A percentile compares a stretch with the other conserved stretches of the same genome.
Conservation (phyloP, 2,113 vertebrate genomes). For the Talpa occidentalis region DNA sequence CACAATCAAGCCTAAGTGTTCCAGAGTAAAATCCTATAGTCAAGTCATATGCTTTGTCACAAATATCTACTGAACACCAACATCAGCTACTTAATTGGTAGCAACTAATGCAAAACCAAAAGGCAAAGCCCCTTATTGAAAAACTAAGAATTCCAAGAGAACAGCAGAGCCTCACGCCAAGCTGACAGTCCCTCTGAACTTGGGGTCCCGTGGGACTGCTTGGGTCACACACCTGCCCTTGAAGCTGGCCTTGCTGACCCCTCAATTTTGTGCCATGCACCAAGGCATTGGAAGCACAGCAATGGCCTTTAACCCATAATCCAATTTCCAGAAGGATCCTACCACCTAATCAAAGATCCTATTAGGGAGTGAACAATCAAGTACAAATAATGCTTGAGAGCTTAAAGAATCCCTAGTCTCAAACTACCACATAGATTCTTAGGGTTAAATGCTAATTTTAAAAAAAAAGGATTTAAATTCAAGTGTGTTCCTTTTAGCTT, state of each 20-base stretch:
- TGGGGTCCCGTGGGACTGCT: neutral
- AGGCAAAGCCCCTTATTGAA: neutral
- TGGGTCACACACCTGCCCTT: accelerated
- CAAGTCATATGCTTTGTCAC: constrained; percentile 4
- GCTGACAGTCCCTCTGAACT: neutral
- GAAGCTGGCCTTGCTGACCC: neutral
- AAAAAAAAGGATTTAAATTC: neutral
- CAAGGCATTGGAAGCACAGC: neutral
- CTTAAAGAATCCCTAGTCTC: neutral
- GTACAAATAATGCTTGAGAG: neutral
- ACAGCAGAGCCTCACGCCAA: neutral
- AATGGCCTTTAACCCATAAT: neutral
- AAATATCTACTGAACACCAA: neutral
- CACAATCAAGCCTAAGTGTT: neutral
- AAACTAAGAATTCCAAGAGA: neutral
- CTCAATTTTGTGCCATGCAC: neutral
- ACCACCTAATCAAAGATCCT: neutral
- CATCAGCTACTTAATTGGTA: neutral
- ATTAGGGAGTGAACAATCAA: neutral
- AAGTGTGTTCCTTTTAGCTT: neutral
- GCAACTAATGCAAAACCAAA: neutral
- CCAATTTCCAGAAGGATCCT: neutral
- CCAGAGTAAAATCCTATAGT: neutral
- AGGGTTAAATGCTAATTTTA: neutral
- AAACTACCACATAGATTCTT: neutral